A percentile compares a stretch with the other conserved stretches of the same genome.
Conservation (phyloP, 1,140 invertebrate species). For the Pseudobourletiella spinata region DNA sequence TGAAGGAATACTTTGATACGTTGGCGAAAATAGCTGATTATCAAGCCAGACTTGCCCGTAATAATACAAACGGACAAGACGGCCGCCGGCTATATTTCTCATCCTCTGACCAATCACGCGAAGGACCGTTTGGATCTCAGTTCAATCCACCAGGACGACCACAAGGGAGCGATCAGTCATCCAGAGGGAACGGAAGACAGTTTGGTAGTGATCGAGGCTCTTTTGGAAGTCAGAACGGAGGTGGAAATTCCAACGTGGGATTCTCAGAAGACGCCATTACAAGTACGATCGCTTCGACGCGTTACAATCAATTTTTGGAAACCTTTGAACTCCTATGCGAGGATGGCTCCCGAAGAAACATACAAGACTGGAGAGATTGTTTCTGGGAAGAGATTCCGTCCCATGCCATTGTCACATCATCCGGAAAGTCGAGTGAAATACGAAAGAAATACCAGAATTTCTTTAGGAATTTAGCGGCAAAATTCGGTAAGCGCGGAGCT, state of each 20-base stretch:
- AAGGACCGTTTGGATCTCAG: neutral
- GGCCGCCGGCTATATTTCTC: neutral
- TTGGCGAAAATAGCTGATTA: neutral
- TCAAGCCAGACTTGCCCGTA: neutral
- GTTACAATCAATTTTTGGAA: neutral
- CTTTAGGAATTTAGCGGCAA: constrained; percentile 42
- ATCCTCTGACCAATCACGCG: no score
- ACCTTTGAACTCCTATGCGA: constrained; percentile 70
- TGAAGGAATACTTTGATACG: constrained; percentile 46
- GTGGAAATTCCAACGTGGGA: neutral
- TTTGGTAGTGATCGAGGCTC: neutral
- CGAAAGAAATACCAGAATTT: constrained; percentile 51
- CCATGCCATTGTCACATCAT: constrained; percentile 77
- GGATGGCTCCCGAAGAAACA: constrained; percentile 60
- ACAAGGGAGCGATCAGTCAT: neutral
- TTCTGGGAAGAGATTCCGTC: constrained; percentile 80
- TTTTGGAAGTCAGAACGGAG: neutral
- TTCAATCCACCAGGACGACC: neutral
- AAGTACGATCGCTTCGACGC: neutral
- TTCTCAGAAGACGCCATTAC: neutral
- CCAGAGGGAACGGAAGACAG: neutral
- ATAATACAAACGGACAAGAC: neutral
- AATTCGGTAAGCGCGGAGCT: constrained; percentile 40
- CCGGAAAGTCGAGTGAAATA: constrained; percentile 54
- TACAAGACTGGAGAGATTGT: constrained; percentile 67